Base-by-base conservation (phyloP, 2,888 invertebrate species). In the Megalurothrips usitatus region DNA sequence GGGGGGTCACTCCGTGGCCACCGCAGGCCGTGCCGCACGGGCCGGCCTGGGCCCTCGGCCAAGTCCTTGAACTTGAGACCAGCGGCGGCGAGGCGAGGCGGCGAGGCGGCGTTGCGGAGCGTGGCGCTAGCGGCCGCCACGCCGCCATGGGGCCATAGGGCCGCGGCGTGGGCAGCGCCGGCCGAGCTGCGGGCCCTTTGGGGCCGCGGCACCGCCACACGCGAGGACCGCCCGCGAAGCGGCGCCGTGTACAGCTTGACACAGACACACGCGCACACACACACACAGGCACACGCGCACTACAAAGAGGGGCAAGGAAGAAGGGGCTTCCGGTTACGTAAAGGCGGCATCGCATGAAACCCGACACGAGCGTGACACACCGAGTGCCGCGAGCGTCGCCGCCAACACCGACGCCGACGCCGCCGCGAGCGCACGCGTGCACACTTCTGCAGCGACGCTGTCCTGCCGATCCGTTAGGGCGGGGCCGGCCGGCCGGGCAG, bases 61-160 rank as follows among this genome's bases (percentile, higher is more conserved):
- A 75, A 26, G 68, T 75, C 68, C 68, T 75, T 75, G 23, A 26
- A 26, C 68, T 26, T 75, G 58, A 58, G 58, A 17, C 58, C 68
- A 75, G 10, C 58, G 17, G 68, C 23, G 68, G 68, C 68, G 68
- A 11, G 1, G 23, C 11, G 68, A 12, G 23, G 23, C 12, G 58
- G 68, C 68, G 68, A 26, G 68, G 68, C 26, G 58, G 58, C 58
- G 19, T 19, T 14, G 58, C 58, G 58, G 68, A 75, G 8, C 68
- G 23, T 23, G 12, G 26, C 26, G 23, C 23, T 43, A 43, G 34
- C 68, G 11, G 23, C 68, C 68, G 68, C 68, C n/a, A 19, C 23
- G 68, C 23, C 23, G 23, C 23, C 58, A 58, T 19, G 14, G 34
- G 58, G 19, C 58, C 58, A 58, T 6, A 58, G 58, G n/a, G n/a